Percentiles rank a stretch among this genome's conserved stretches.
Conservation (phyloP, 2,888 invertebrate genomes). For the Caradrina kadenii region DNA sequence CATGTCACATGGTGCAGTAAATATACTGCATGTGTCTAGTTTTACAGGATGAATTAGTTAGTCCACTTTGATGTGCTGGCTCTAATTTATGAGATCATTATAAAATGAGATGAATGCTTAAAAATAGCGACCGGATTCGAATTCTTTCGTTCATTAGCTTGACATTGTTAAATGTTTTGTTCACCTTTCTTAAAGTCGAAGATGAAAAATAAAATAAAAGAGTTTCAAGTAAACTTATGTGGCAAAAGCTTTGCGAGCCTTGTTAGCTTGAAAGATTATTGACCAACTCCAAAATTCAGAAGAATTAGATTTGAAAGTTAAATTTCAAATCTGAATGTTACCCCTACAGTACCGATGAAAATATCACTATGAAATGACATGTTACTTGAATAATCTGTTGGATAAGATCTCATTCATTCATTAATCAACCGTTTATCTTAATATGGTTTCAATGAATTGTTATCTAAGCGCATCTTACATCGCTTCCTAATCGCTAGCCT, state of each 20-base stretch:
- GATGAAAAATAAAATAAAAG: neutral
- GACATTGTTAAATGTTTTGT: neutral
- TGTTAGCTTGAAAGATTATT: neutral
- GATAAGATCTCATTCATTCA: slow-evolving; percentile 24
- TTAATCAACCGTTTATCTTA: slow-evolving; percentile 18
- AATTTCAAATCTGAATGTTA: too few species aligned
- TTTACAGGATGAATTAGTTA: slow-evolving; percentile 44
- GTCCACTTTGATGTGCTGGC: slow-evolving; percentile 54
- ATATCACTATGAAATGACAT: too few species aligned
- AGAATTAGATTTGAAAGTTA: neutral
- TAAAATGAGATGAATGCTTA: slow-evolving; percentile 2
- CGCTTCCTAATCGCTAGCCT: slow-evolving; percentile 60
- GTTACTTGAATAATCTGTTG: neutral
- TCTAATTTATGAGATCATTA: slow-evolving; percentile 50
- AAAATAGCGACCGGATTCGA: slow-evolving; percentile 10
- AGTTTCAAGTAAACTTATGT: neutral
- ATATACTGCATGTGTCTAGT: slow-evolving; percentile 43
- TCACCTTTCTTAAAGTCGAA: neutral
- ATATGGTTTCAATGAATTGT: slow-evolving; percentile 28
- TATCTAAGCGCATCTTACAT: slow-evolving; percentile 41
- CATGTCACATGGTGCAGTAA: slow-evolving; percentile 42
- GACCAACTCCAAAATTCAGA: too few species aligned
- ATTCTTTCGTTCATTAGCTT: neutral
- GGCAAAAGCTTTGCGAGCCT: neutral
- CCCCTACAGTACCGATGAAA: too few species aligned